Conservation (phyloP, 2,797 vertebrate species). For the Anguilla anguilla region DNA sequence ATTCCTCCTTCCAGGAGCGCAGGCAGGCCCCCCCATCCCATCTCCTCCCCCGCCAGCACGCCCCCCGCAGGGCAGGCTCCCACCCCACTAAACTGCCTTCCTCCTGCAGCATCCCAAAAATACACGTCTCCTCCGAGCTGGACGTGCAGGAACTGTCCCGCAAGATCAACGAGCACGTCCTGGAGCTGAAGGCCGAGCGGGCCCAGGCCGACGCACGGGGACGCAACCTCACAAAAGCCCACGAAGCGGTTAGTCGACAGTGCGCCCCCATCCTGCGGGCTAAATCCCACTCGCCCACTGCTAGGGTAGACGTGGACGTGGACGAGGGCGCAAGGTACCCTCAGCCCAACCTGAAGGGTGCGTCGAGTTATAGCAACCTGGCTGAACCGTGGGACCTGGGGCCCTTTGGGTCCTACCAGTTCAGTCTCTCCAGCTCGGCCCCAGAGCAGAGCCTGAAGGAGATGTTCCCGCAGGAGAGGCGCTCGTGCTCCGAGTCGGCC, state of each 20-base stretch:
- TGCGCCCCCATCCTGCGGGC: background rate
- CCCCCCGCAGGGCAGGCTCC: conserved; percentile 44
- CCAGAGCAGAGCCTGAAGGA: conserved; percentile 9
- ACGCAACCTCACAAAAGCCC: conserved; percentile 36
- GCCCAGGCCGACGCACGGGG: conserved; percentile 31
- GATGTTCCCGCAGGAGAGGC: background rate
- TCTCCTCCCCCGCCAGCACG: conserved; percentile 49
- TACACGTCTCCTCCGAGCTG: conserved; percentile 50
- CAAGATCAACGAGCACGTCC: conserved; percentile 62
- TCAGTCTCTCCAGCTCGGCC: conserved; percentile 44
- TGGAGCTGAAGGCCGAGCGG: conserved; percentile 55
- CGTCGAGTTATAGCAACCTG: background rate
- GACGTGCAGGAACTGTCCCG: conserved; percentile 43
- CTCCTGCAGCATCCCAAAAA: conserved; percentile 41
- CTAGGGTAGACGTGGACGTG: conserved; percentile 60
- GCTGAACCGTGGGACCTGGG: conserved; percentile 36
- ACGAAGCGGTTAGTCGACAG: conserved; percentile 59
- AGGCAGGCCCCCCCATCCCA: conserved; percentile 48
- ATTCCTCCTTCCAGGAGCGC: conserved; percentile 61
- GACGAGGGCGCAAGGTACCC: background rate
- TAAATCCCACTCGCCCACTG: conserved; percentile 52
- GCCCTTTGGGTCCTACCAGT: conserved; percentile 9
- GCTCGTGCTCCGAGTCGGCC: background rate
- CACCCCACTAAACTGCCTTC: conserved; percentile 40
- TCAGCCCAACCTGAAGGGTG: background rate